These are phyloP conservation scores for Hydrozoanthus tunicans DNA, from an alignment of 64 coral and sea anemone genomes.

Conservation along the genomic window DNA sequence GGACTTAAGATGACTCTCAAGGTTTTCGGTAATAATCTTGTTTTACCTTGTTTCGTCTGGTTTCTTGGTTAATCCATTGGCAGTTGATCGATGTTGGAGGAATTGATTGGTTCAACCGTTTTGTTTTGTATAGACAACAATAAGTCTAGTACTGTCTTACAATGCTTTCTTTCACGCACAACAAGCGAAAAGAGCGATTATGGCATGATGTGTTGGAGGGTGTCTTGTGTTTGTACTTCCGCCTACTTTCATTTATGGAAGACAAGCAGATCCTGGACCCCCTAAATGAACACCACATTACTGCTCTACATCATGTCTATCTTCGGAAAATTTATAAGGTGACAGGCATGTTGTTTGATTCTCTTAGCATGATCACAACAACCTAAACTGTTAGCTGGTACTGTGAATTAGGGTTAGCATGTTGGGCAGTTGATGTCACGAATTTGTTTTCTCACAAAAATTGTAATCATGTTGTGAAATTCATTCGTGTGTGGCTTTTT, in stretches of 20 bases:
- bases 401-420: no score
- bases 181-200: slow-evolving; percentile 33
- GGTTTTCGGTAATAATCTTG: no score
- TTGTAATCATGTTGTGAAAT: no score
- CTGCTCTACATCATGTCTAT: slow-evolving; percentile 16
- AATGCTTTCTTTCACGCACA: background rate
- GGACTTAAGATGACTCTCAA: no score
- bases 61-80: slow-evolving; percentile 2
- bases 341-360: background rate
- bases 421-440: no score
- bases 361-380: no score
- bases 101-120: slow-evolving; percentile 14
- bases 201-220: slow-evolving; percentile 51
- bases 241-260: slow-evolving; percentile 56
- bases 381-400: no score
- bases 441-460: no score
- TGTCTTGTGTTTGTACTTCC: slow-evolving; percentile 20
- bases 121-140: slow-evolving; percentile 10
- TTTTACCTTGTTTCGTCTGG: no score
- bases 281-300: slow-evolving; percentile 19
- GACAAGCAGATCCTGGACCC: slow-evolving; percentile 30
- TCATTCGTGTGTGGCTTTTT: no score
- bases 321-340: background rate
- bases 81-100: slow-evolving; percentile 9
- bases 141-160: slow-evolving; percentile 1